phyloP scores from a whole-genome alignment of 2,888 invertebrate genomes.

The Esperia sulphurella region DNA sequence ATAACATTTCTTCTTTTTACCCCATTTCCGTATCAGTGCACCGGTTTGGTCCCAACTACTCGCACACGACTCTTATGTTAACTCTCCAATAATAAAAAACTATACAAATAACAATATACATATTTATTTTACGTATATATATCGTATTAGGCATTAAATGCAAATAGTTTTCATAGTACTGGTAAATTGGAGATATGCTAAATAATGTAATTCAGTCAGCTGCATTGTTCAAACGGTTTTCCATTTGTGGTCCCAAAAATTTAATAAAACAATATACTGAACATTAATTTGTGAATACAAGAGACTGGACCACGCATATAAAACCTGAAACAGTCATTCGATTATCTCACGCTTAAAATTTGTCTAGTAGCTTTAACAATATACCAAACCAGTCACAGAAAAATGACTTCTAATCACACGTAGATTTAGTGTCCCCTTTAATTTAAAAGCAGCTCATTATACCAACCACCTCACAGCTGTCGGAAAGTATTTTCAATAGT shows the following conservation, averaged over 20 bases:
- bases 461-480: too few relatives aligned
- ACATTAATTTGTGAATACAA: neutral
- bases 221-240: slow-evolving; percentile 20
- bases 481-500: too few relatives aligned
- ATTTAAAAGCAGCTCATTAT: neutral
- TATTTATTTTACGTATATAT: slow-evolving; percentile 61
- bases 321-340: neutral
- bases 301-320: slow-evolving; percentile 10
- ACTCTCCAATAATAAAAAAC: slow-evolving; percentile 27
- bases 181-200: slow-evolving; percentile 59
- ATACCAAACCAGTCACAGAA: slow-evolving; percentile 62
- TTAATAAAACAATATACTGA: slow-evolving; percentile 6
- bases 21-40: slow-evolving; percentile 53
- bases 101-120: slow-evolving; percentile 37
- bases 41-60: slow-evolving; percentile 71
- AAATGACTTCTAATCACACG: neutral
- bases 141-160: slow-evolving; percentile 65
- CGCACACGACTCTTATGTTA: slow-evolving; percentile 19
- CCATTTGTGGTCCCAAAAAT: slow-evolving; percentile 34
- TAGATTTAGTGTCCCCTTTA: slow-evolving; percentile 2
- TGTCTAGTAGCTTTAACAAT: slow-evolving; percentile 13
- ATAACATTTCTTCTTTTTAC: slow-evolving; percentile 39
- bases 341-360: slow-evolving; percentile 3
- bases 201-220: slow-evolving; percentile 55
- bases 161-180: slow-evolving; percentile 47